Conservation (phyloP, 2,113 vertebrate species). For the Trematomus loennbergii region DNA sequence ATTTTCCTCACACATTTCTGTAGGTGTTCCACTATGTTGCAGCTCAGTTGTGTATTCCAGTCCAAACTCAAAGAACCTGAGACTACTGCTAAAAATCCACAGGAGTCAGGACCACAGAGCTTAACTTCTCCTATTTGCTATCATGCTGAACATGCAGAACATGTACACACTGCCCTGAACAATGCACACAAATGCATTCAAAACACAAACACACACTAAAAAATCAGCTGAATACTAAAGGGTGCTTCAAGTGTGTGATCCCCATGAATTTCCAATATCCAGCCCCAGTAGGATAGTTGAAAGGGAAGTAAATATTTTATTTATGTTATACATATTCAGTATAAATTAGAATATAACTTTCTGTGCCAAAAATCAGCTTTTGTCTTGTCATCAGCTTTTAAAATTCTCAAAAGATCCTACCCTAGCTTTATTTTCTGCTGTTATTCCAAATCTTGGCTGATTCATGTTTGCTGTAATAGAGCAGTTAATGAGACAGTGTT, state of each 20-base stretch:
- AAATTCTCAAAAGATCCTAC: neutral
- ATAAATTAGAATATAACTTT: neutral
- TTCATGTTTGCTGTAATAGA: slow-evolving; percentile 44
- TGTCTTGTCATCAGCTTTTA: neutral
- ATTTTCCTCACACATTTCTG: slow-evolving; percentile 5
- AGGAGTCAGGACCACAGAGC: slow-evolving; percentile 10
- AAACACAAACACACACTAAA: slow-evolving; percentile 14
- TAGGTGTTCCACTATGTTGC: neutral
- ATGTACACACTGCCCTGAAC: neutral
- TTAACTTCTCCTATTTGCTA: neutral
- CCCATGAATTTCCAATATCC: neutral
- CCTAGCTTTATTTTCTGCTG: neutral
- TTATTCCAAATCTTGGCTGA: neutral
- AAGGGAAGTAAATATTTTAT: neutral
- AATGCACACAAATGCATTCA: neutral
- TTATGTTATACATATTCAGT: neutral
- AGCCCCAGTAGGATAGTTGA: neutral
- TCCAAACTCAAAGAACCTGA: slow-evolving; percentile 23
- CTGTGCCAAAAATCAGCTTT: neutral
- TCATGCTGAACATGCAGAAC: slow-evolving; percentile 18
- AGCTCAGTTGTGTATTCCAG: slow-evolving; percentile 11
- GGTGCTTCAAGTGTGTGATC: neutral
- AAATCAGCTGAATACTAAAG: neutral
- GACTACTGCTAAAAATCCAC: slow-evolving; percentile 9
- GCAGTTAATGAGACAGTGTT: slow-evolving; percentile 36